These are phyloP conservation scores for Geococcyx californianus DNA, from an alignment of 2,113 vertebrate species.

Conservation along the genomic window DNA sequence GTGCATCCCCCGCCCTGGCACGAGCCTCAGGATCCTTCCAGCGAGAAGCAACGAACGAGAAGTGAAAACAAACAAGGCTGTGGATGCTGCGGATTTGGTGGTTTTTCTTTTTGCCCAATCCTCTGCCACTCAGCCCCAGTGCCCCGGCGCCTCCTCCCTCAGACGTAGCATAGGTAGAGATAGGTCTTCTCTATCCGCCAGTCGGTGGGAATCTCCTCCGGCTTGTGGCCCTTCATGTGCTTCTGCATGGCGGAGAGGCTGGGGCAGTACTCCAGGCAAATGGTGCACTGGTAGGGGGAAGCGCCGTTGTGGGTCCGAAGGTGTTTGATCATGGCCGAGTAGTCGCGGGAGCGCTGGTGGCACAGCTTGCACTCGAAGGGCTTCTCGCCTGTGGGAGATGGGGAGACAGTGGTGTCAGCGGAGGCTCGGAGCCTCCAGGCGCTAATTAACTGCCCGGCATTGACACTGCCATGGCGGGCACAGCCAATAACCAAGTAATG, in stretches of 20 bases:
- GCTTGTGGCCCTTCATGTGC: conserved; percentile 99
- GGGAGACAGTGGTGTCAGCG: not conserved
- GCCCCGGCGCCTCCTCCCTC: conserved; percentile 2
- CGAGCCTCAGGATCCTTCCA: not conserved
- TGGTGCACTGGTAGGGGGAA: conserved; percentile 98
- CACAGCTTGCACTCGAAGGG: conserved; percentile 99
- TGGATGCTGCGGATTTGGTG: not conserved
- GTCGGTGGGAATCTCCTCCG: conserved; percentile 95
- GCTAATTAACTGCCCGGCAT: conserved; percentile 45
- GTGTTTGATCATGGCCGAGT: conserved; percentile 99
- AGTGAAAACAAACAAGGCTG: conserved; percentile 12
- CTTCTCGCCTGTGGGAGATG: conserved; percentile 87
- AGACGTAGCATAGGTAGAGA: conserved; percentile 98
- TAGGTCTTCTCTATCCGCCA: conserved; percentile 99
- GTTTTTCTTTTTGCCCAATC: conserved; percentile 27
- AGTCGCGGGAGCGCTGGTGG: conserved; percentile 98
- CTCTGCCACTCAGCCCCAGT: conserved; percentile 3
- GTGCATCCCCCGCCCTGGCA: fast-evolving
- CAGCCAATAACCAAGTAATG: conserved; percentile 77
- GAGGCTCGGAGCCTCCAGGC: not conserved
- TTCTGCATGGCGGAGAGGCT: conserved; percentile 99
- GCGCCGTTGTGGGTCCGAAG: conserved; percentile 98
- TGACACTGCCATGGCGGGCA: fast-evolving
- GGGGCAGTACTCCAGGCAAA: conserved; percentile 98
- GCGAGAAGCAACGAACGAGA: not conserved